A percentile compares a stretch with the other conserved stretches of the same genome.
Conservation (phyloP, 2,888 invertebrate genomes). For the Volucella bombylans region DNA sequence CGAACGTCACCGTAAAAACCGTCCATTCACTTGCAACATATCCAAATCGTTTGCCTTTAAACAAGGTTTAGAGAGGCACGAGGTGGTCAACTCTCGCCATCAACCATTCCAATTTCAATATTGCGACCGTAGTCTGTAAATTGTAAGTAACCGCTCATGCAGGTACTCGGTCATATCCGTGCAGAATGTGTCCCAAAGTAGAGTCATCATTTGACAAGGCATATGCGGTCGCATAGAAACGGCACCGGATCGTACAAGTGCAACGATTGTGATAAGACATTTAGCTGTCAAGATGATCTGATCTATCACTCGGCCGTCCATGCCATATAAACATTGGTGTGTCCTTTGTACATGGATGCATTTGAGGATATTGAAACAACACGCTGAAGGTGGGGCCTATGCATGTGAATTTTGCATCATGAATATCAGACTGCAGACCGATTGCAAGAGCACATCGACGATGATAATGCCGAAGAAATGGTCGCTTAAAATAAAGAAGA, state of each 20-base stretch:
- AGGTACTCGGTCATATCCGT: conserved; percentile 88
- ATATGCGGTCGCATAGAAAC: conserved; percentile 81
- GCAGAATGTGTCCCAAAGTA: conserved; percentile 89
- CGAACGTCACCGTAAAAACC: conserved; percentile 84
- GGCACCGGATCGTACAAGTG: conserved; percentile 81
- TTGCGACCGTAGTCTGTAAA: conserved; percentile 87
- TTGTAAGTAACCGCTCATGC: conserved; percentile 88
- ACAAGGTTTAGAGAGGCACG: conserved; percentile 86
- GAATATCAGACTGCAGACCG: conserved; percentile 85
- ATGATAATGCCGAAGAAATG: conserved; percentile 85
- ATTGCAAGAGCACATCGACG: conserved; percentile 84
- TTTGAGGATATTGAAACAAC: conserved; percentile 87
- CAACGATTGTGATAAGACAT: conserved; percentile 85
- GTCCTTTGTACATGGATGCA: conserved; percentile 89
- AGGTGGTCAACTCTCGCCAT: conserved; percentile 84
- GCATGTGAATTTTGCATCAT: conserved; percentile 88
- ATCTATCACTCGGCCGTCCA: conserved; percentile 91
- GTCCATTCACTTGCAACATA: conserved; percentile 85
- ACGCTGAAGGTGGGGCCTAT: conserved; percentile 86
- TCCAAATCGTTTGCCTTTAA: conserved; percentile 86
- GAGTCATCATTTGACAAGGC: conserved; percentile 88
- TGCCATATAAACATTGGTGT: conserved; percentile 88
- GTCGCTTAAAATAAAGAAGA: conserved; percentile 78
- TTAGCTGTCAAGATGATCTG: conserved; percentile 86
- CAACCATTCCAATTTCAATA: conserved; percentile 86